Base-by-base conservation (phyloP, 2,888 invertebrate genomes). In the Piscicola geometra region DNA sequence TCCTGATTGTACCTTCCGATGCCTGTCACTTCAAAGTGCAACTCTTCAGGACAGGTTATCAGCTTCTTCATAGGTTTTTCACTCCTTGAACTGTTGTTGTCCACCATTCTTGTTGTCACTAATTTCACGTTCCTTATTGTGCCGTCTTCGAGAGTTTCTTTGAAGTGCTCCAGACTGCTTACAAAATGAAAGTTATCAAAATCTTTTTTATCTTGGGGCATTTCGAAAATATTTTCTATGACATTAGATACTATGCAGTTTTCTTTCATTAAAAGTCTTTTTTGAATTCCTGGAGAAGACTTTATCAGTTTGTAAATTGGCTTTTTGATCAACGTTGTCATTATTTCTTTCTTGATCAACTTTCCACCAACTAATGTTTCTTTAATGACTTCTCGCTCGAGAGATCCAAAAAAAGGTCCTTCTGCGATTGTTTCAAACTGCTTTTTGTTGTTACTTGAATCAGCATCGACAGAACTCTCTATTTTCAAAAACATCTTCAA, bases 211-310 rank as follows among this genome's bases (percentile, higher is more conserved):
- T 1, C 30, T 15, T 15, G n/a, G 1, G 73, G 73, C n/a, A 73
- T 12, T 28, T 73, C 64, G 36, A 56, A 50, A 5, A 36, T 64
- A 33, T 73, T 73, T 60, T 73, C 73, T 35, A 73, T 32, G 21
- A 73, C 33, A n/a, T 56, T n/a, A 35, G 64, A 30, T 25, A 0
- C 33, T 35, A 64, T n/a, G 64, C 60, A 9, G 12, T 73, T 52
- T 35, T 73, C 64, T 15, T 35, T 73, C 32, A 73, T 15, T 1
- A 73, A 32, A 12, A 52, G 5, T 36, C 52, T 60, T 35, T 35
- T 73, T 52, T 73, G 35, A 1, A 33, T 18, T 33, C 56, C 32
- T n/a, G 28, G 21, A 1, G 60, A 28, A 28, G 32, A 21, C 36
- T 21, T 73, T 21, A 60, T 9, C 15, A 67, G 28, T 33, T 73